phyloP scores from a whole-genome alignment of 2,113 vertebrate species.

The Syngnathus floridae region DNA sequence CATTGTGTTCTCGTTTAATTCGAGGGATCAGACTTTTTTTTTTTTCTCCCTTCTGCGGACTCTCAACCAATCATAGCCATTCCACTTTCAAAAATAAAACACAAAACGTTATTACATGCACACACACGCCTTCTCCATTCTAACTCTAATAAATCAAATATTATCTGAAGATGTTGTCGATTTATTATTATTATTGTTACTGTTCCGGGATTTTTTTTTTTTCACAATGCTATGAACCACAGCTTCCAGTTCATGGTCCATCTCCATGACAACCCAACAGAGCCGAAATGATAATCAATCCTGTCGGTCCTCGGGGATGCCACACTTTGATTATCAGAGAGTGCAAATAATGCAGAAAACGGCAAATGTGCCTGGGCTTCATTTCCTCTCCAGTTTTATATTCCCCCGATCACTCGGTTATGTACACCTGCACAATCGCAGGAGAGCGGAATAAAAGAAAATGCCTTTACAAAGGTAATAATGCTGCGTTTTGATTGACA shows the following conservation, averaged over 20 bases:
- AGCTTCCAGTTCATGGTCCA: neutral
- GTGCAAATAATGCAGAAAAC: neutral
- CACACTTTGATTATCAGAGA: neutral
- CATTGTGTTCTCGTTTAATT: constrained; percentile 64
- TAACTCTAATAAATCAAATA: neutral
- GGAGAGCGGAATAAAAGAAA: neutral
- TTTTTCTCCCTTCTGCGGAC: constrained; percentile 41
- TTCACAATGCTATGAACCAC: neutral
- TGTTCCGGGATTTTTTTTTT: neutral
- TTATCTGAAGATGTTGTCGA: neutral
- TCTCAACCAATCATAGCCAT: constrained; percentile 51
- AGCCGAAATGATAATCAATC: neutral
- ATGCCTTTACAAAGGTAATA: constrained; percentile 1
- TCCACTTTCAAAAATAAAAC: constrained; percentile 23
- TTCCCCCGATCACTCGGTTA: neutral
- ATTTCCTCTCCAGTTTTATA: neutral
- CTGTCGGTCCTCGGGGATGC: neutral
- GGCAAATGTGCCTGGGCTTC: constrained; percentile 13
- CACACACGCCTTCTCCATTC: neutral
- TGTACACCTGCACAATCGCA: neutral
- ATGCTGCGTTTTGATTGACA: neutral
- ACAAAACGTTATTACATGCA: neutral
- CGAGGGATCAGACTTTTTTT: constrained; percentile 58
- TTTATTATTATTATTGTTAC: neutral
- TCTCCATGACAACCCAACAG: neutral